Evolutionary conservation across 2,888 invertebrate genomes (phyloP), one percentile per base, ranked within the genome.

Genomic region (Microctonus aethiopoides): DNA sequence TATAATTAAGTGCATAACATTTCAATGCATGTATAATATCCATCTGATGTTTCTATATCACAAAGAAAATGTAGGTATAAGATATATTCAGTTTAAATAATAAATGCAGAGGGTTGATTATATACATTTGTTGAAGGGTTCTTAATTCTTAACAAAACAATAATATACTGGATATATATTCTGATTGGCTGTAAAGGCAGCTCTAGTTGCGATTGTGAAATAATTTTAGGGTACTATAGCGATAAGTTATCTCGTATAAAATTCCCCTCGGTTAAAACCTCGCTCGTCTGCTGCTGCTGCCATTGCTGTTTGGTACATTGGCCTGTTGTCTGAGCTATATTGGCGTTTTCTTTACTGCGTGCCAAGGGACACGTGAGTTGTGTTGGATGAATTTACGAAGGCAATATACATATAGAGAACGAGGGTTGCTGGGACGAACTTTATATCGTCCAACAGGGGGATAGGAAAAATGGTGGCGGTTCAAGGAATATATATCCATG

Each of bases 401-500:
- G 46, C 16, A 46, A 46, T 16, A 46, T 46, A 46, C 16, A 16
- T 46, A 46, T 7, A 46, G 7, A 7, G 6, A 46, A 5, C n/a
- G 41, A 63, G 66, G 51, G 20, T 51, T 52, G 52, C n/a, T 41
- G 51, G 13, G 34, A 13, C 16, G 16, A 46, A 46, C 46, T 46
- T 46, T 46, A 46, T 34, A 20, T 57, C 32, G 32, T 57, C 13
- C 10, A 51, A 34, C 26, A 56, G 39, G 41, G 59, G 52, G 34
- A 36, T 16, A 24, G 39, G 26, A 29, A 22, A 51, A 41, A 20
- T 39, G 22, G 39, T 29, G 20, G 46, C n/a, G n/a, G n/a, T 20
- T 46, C 61, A 29, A 56, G 13, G 60, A 29, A 72, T 71, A 74
- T 62, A 66, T 62, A 66, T 67, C 65, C 61, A 22, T 59, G 56